These are phyloP conservation scores for Pemphigus obesinymphae DNA, from an alignment of 1,140 invertebrate species.

Conservation along the genomic window DNA sequence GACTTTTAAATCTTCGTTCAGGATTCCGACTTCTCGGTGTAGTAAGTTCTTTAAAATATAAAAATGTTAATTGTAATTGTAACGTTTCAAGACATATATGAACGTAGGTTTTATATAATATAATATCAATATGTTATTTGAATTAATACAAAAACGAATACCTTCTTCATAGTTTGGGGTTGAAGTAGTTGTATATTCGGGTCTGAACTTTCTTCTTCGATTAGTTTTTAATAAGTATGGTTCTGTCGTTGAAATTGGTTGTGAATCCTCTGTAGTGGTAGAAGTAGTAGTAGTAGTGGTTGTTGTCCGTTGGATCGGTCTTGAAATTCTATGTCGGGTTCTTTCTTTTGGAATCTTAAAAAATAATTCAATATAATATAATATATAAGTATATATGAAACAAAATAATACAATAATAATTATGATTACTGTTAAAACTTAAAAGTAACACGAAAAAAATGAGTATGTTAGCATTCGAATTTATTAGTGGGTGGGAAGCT, in stretches of 20 bases:
- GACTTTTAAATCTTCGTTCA: slow-evolving; percentile 15
- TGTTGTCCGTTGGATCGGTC: neutral
- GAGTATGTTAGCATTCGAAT: slow-evolving; percentile 15
- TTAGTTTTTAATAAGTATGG: neutral
- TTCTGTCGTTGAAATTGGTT: neutral
- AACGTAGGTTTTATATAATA: neutral
- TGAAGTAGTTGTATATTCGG: slow-evolving; percentile 15
- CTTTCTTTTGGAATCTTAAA: slow-evolving; percentile 8
- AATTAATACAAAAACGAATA: neutral
- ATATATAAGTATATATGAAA: neutral
- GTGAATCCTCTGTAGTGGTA: neutral
- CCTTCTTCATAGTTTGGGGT: slow-evolving; percentile 12
- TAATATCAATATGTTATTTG: neutral
- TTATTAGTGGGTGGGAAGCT: slow-evolving; percentile 34
- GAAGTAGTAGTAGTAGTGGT: neutral
- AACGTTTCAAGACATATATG: no score
- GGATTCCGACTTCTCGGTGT: neutral
- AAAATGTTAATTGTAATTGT: neutral
- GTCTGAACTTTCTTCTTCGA: slow-evolving; percentile 29
- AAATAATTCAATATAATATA: no score
- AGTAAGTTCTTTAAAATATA: slow-evolving; percentile 2
- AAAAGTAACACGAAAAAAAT: neutral
- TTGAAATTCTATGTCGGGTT: neutral
- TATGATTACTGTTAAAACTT: neutral
- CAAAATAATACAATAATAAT: neutral